Base-by-base conservation (phyloP, 2,888 invertebrate species). In the Dicyrtomina minuta region DNA sequence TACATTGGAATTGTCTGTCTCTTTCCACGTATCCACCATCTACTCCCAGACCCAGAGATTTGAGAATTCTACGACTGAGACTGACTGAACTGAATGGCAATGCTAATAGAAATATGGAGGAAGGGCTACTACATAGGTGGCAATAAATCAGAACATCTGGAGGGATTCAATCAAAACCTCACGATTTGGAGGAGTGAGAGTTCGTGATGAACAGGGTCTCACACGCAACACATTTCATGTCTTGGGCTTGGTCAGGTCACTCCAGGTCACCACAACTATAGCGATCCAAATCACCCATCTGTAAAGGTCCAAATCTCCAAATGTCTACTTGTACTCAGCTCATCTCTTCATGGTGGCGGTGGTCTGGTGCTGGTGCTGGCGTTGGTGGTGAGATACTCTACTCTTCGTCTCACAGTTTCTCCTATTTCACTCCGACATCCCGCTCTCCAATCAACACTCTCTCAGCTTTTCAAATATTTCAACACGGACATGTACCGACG, bases 111-210 rank as follows among this genome's bases (percentile, higher is more conserved):
- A n/a, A n/a, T n/a, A n/a, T 24, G 53, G 60, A 59, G 74, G 67
- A 74, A 71, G 74, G 66, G 56, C 70, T 68, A 70, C 73, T 72
- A 72, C 68, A 69, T 66, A 70, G 67, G 53, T 68, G 68, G 70
- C 71, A 71, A 74, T 74, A 74, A 74, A 74, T 74, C 74, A 74
- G 74, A 67, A 72, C 71, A 74, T 74, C 72, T 67, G 66, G 70
- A 72, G 72, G 72, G 71, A 74, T 74, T 74, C 74, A 74, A 74
- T 74, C 74, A 74, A 74, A 74, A 44, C 59, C 74, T 74, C 74
- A 74, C 74, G 74, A 74, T 70, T 71, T 66, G 68, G 62, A 74
- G 74, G 74, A 74, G 74, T 71, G 72, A 71, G 69, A 74, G 70
- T 65, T 74, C 74, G 74, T 74, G 74, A 74, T 67, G 66, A 71